A percentile compares a stretch with the other conserved stretches of the same genome.
Conservation (phyloP, 2,797 vertebrate genomes). For the Onychomys torridus region DNA sequence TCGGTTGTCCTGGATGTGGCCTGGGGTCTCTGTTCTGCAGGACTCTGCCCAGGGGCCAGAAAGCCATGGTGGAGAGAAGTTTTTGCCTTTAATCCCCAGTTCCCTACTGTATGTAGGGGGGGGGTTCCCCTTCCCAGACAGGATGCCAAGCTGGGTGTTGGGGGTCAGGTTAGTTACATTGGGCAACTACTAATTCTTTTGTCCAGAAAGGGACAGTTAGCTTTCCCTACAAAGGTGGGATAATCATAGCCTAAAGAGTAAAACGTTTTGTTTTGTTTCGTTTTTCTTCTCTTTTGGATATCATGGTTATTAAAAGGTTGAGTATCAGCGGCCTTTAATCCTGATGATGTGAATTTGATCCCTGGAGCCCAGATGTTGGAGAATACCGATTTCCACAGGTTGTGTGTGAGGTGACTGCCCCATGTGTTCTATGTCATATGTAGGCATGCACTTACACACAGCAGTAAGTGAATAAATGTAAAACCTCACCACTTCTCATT, state of each 20-base stretch:
- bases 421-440: background rate
- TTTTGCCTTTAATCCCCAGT: background rate
- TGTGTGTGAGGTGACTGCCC: background rate
- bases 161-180: accelerated
- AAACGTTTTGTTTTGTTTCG: background rate
- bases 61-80: background rate
- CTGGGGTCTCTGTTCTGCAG: accelerated
- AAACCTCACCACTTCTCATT: background rate
- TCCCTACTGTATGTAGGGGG: background rate
- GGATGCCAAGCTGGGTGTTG: background rate
- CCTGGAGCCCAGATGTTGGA: background rate
- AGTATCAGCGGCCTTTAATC: background rate
- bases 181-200: background rate
- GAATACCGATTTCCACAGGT: background rate
- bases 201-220: background rate
- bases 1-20: background rate
- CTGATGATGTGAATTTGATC: background rate
- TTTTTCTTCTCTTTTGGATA: background rate
- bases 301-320: background rate
- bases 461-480: background rate
- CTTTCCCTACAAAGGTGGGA: background rate
- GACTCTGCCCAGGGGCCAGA: background rate
- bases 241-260: background rate
- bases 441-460: background rate
- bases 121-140: background rate